These are phyloP conservation scores for Tinea trinotella DNA, from an alignment of 2,888 invertebrate genomes.

Conservation along the genomic window DNA sequence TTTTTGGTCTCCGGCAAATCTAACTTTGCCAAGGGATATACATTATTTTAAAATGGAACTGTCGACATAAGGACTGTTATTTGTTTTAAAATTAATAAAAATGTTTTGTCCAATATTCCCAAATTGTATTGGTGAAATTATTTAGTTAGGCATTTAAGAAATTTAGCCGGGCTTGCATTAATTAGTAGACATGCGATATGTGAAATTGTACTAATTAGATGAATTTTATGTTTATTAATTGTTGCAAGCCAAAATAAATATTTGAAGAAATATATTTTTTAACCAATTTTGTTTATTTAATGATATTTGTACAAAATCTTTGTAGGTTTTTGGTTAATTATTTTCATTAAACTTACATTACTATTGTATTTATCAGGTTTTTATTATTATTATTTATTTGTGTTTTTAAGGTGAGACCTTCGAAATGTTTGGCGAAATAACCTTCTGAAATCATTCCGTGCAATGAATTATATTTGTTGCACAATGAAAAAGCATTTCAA, in stretches of 20 bases:
- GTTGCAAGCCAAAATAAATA: neutral
- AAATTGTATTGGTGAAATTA: conserved; percentile 11
- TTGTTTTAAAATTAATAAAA: conserved; percentile 17
- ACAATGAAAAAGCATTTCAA: conserved; percentile 5
- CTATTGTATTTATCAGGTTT: conserved; percentile 12
- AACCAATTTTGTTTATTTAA: conserved; percentile 1
- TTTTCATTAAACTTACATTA: conserved; percentile 3
- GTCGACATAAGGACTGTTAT: conserved; percentile 19
- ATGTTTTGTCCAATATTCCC: conserved; percentile 11
- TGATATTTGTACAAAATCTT: conserved; percentile 11
- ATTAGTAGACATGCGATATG: neutral
- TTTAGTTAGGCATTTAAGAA: conserved; percentile 10
- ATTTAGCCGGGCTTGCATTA: neutral
- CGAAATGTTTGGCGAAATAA: conserved; percentile 9
- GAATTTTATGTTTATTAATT: neutral
- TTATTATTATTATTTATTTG: conserved; percentile 7
- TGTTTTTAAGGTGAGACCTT: conserved; percentile 10
- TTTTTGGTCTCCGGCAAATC: too few species aligned
- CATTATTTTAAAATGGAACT: conserved; percentile 18
- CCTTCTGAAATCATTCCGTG: conserved; percentile 40
- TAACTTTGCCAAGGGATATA: too few species aligned
- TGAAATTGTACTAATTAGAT: neutral
- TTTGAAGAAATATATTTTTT: conserved; percentile 1
- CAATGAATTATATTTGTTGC: conserved; percentile 27
- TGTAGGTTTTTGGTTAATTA: conserved; percentile 5